Conservation (phyloP, 2,797 vertebrate genomes). For the Xiphorhynchus erythropygius region DNA sequence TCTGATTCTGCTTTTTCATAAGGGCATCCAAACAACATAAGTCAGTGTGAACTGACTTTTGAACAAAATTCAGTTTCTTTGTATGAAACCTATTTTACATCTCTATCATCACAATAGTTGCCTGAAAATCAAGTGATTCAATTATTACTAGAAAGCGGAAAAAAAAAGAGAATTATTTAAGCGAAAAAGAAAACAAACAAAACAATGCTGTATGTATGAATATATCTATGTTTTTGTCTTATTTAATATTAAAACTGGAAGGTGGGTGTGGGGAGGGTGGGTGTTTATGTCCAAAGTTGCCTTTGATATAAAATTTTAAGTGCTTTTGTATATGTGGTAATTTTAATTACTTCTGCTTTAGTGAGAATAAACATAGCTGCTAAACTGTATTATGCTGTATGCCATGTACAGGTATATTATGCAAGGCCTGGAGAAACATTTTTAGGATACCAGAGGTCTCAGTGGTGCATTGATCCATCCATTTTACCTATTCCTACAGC, state of each 20-base stretch:
- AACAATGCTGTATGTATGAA: background rate
- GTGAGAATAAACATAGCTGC: background rate
- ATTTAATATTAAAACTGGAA: background rate
- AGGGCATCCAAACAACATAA: background rate
- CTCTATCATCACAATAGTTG: background rate
- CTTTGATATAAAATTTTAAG: background rate
- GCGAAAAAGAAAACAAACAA: background rate
- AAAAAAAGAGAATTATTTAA: background rate
- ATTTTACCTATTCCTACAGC: background rate
- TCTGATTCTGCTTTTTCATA: background rate
- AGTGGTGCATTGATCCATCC: background rate
- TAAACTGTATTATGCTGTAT: background rate
- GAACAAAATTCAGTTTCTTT: background rate
- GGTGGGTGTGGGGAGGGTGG: background rate
- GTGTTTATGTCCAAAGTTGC: background rate
- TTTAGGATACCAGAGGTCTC: background rate
- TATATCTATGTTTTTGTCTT: background rate
- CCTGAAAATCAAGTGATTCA: background rate
- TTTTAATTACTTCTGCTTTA: conserved; percentile 12
- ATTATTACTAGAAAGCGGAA: background rate
- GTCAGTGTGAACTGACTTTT: background rate
- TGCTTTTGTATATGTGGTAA: background rate
- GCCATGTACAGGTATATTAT: background rate
- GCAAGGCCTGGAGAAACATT: background rate
- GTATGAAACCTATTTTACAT: background rate